Evolutionary conservation across 2,888 invertebrate species (phyloP), one percentile per base, ranked within the genome.

Genomic region (Rosalia funebris): DNA sequence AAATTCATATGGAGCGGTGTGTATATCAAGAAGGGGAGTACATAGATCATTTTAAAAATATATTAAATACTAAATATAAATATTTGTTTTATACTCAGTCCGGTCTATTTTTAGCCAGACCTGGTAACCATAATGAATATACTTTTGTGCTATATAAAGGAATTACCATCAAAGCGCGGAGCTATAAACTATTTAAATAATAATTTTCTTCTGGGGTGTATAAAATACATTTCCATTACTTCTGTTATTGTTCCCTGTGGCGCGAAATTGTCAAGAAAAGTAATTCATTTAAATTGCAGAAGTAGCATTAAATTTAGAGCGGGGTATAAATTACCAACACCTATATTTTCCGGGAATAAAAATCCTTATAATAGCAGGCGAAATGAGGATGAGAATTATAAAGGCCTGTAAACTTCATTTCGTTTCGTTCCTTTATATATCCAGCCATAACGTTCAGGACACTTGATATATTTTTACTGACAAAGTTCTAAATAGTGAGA

Each of bases 251-350:
- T 52, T 58, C 45, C 37, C 41, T 52, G n/a, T 36, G 32, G 45
- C 14, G 39, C 45, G 41, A 45, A 52, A 58, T 52, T 58, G 58
- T 58, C 58, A 58, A 56, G 58, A 58, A 58, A 52, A 36, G 58
- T 58, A 52, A 58, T 58, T 58, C 58, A 58, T 58, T 58, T 52
- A 58, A 44, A 58, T 48, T 48, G 48, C 48, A 52, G 42, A 31
- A 52, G 52, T 44, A 48, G 50, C 52, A 52, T 52, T 58, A 52
- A 52, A 52, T 52, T 58, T 48, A 31, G 34, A 50, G 19, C 32
- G 14, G 47, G 31, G 31, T 48, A 58, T 58, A 58, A 58, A 58
- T 58, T 58, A 58, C 52, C 42, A 41, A 52, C 54, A 54, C 54
- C 41, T 52, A 52, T 41, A 52, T 52, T 52, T 52, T 14, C 52